These are phyloP conservation scores for Tachycineta bicolor DNA, from an alignment of 2,113 vertebrate genomes.

Conservation along the genomic window DNA sequence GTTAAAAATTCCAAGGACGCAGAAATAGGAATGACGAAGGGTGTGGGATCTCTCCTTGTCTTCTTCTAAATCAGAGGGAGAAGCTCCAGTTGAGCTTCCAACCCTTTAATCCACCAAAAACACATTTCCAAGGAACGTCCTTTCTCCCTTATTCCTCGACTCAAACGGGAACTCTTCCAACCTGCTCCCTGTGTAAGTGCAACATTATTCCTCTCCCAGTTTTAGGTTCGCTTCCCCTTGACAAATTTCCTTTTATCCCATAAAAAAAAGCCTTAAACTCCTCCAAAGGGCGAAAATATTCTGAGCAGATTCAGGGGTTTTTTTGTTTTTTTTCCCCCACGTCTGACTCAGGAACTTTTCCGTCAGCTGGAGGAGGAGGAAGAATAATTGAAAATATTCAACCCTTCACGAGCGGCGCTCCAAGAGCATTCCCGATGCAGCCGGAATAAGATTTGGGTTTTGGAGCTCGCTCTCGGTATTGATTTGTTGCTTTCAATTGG, in stretches of 20 bases:
- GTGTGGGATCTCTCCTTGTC: background rate
- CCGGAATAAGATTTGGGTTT: background rate
- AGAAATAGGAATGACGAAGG: background rate
- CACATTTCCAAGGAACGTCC: background rate
- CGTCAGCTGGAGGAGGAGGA: background rate
- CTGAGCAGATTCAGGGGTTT: background rate
- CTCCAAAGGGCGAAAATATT: background rate
- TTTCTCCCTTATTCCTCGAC: fast-evolving
- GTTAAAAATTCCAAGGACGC: background rate
- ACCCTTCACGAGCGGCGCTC: background rate
- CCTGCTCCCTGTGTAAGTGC: fast-evolving
- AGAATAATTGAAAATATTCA: background rate
- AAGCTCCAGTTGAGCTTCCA: background rate
- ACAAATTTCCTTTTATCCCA: background rate
- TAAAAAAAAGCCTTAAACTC: background rate
- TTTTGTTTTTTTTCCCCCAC: background rate
- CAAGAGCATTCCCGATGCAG: background rate
- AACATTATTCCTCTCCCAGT: background rate
- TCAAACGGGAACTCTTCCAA: background rate
- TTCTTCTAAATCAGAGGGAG: background rate
- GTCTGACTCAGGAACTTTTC: background rate
- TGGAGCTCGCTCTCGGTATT: background rate
- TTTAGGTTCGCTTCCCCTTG: background rate
- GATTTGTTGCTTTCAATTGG: constrained; percentile 24
- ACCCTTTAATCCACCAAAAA: background rate